Conservation (phyloP, 2,888 invertebrate genomes). For the Acrocyrtus sp. region DNA sequence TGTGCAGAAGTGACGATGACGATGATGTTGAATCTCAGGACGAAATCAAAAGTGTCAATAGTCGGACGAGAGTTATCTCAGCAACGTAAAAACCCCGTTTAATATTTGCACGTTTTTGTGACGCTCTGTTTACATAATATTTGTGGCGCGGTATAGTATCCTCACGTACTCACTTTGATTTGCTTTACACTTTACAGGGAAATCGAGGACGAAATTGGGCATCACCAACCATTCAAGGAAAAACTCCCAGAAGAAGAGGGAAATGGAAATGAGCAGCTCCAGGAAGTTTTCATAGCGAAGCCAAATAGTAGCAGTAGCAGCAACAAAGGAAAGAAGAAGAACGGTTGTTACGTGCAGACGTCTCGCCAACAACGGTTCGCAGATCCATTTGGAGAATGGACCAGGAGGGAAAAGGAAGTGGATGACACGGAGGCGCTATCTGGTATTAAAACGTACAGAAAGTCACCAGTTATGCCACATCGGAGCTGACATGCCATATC, state of each 20-base stretch:
- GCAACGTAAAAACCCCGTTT: conserved; percentile 26
- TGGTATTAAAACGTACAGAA: conserved; percentile 22
- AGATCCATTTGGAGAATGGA: conserved; percentile 35
- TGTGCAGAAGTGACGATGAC: conserved; percentile 18
- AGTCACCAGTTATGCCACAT: conserved; percentile 29
- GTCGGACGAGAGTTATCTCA: conserved; percentile 30
- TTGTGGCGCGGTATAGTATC: not conserved
- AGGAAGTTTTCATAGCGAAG: not conserved
- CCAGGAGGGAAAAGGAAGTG: conserved; percentile 10
- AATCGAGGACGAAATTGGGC: conserved; percentile 8
- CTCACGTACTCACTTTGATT: not conserved
- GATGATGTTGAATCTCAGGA: conserved; percentile 17
- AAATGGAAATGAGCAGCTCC: not conserved
- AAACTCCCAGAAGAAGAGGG: not conserved
- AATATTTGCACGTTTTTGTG: not conserved
- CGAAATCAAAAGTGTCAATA: conserved; percentile 34
- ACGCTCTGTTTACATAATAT: not conserved
- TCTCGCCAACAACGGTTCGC: conserved; percentile 8
- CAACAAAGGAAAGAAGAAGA: no score
- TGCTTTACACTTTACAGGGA: conserved; percentile 2
- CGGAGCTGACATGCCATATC: conserved; percentile 29
- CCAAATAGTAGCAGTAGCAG: not conserved
- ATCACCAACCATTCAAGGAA: no score
- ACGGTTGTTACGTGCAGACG: no score
- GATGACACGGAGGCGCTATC: conserved; percentile 36